phyloP scores from a whole-genome alignment of 2,113 vertebrate genomes.

The Takifugu flavidus region DNA sequence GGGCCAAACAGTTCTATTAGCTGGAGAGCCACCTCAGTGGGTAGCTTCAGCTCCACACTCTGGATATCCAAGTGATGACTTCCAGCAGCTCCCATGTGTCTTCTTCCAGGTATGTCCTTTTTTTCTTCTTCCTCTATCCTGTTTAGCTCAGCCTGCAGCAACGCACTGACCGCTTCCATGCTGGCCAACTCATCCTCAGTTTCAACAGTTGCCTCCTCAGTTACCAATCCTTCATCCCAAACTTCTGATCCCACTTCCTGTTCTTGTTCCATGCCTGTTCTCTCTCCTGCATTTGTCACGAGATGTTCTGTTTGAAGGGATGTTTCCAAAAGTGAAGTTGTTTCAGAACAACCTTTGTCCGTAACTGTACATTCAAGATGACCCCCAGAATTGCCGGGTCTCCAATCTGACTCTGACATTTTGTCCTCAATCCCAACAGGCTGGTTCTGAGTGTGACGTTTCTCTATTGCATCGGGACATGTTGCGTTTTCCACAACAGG shows the following conservation, averaged over 20 bases:
- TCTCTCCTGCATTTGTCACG: not conserved
- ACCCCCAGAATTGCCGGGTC: not conserved
- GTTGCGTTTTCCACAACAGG: too few species aligned
- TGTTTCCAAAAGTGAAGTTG: conserved; percentile 11
- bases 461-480: conserved; percentile 11
- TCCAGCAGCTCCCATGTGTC: conserved; percentile 14
- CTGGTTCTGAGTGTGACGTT: not conserved
- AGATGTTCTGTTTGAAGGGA: not conserved
- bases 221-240: conserved; percentile 15
- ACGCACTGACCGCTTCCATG: conserved; percentile 46
- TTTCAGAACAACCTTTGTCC: conserved; percentile 4
- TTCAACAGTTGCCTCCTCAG: conserved; percentile 23
- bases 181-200: conserved; percentile 12
- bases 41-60: conserved; percentile 85
- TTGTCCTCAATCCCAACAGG: conserved; percentile 4
- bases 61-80: conserved; percentile 78
- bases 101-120: conserved; percentile 12
- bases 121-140: conserved; percentile 55
- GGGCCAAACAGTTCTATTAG: conserved; percentile 93
- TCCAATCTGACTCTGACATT: conserved; percentile 1
- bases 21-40: conserved; percentile 91
- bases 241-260: conserved; percentile 7
- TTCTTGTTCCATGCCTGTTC: not conserved
- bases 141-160: conserved; percentile 55
- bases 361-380: conserved; percentile 1